Evolutionary conservation across 2,113 vertebrate genomes (phyloP).

Genomic region (Oryzias celebensis): DNA sequence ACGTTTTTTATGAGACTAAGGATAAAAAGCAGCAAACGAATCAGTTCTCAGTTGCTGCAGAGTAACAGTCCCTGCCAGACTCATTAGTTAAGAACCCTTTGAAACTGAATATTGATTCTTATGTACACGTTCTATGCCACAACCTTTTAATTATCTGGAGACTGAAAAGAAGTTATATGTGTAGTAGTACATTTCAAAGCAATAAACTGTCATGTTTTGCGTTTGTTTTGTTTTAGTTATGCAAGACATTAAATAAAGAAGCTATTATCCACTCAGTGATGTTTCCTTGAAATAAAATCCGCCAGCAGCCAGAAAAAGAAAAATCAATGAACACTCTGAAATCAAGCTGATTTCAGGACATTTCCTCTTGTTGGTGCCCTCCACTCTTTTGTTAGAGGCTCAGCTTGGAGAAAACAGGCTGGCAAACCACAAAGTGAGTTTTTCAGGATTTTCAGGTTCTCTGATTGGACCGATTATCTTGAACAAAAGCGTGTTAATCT

Average conservation of each 20-base stretch:
- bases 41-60: conserved; percentile 20
- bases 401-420: conserved; percentile 67
- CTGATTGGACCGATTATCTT: background rate
- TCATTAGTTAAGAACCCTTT: conserved; percentile 47
- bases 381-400: conserved; percentile 55
- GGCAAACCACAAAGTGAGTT: conserved; percentile 41
- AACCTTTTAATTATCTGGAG: conserved; percentile 21
- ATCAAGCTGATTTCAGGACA: conserved; percentile 70
- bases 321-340: conserved; percentile 44
- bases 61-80: conserved; percentile 21
- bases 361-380: conserved; percentile 63
- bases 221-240: conserved; percentile 4
- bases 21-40: conserved; percentile 28
- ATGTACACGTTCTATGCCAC: conserved; percentile 4
- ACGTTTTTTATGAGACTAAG: background rate
- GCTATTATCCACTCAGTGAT: background rate
- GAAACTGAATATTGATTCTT: conserved; percentile 26
- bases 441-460: conserved; percentile 21
- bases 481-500: background rate
- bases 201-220: background rate
- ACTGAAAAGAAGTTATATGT: conserved; percentile 7
- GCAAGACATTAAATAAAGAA: conserved; percentile 4
- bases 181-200: background rate
- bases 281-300: background rate
- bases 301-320: background rate